Percentiles rank a stretch among this genome's conserved stretches.
These are phyloP conservation scores for Mus spicilegus DNA, from an alignment of 2,113 vertebrate species.

Conservation along the genomic window DNA sequence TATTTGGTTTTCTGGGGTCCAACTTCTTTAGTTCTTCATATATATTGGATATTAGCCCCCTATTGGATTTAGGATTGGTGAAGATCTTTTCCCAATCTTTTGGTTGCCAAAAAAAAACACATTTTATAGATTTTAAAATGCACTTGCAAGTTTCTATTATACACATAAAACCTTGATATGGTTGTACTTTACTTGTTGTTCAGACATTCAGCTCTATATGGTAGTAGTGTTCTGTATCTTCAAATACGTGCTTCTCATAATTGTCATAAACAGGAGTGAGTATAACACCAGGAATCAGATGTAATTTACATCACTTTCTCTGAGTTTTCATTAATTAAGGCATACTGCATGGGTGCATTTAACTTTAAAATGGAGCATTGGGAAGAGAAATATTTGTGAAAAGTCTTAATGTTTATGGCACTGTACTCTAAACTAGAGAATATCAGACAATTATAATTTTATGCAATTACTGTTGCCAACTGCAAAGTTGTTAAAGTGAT, in stretches of 20 bases:
- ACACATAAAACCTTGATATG: slow-evolving; percentile 19
- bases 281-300: background rate
- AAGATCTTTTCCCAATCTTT: too few relatives aligned
- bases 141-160: background rate
- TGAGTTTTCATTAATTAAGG: slow-evolving; percentile 20
- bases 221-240: background rate
- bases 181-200: background rate
- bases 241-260: background rate
- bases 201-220: background rate
- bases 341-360: background rate
- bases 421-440: background rate
- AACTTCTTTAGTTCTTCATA: too few relatives aligned
- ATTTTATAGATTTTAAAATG: background rate
- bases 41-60: too few relatives aligned
- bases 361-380: slow-evolving; percentile 6
- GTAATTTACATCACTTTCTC: background rate
- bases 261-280: background rate
- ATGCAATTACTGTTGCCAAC: background rate
- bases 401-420: background rate
- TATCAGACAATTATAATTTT: background rate
- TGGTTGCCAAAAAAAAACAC: background rate
- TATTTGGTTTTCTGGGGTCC: too few relatives aligned
- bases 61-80: too few relatives aligned
- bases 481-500: background rate
- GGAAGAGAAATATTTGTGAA: slow-evolving; percentile 23